Evolutionary conservation across 2,113 vertebrate genomes (phyloP).

Genomic region (Tachysurus fulvidraco): DNA sequence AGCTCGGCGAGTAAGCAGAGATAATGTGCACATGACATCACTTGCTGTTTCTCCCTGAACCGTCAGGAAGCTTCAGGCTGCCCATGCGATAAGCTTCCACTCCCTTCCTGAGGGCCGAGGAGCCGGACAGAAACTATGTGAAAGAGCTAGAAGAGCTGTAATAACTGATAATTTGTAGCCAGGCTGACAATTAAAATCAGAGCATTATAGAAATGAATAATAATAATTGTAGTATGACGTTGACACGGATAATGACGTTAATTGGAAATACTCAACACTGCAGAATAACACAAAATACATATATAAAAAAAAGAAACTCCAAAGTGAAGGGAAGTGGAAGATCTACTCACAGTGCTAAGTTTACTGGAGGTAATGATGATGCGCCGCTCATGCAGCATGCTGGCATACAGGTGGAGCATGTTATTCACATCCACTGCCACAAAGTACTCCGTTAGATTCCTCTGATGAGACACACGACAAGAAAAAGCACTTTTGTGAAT

Average conservation of each 20-base stretch:
- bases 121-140: slow-evolving; percentile 61
- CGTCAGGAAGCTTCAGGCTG: slow-evolving; percentile 75
- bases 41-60: slow-evolving; percentile 67
- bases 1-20: slow-evolving; percentile 58
- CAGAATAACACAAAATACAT: not conserved
- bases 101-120: slow-evolving; percentile 63
- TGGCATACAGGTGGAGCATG: slow-evolving; percentile 96
- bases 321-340: slow-evolving; percentile 48
- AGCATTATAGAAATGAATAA: slow-evolving; percentile 48
- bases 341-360: slow-evolving; percentile 96
- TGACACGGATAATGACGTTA: too few relatives aligned
- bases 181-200: slow-evolving; percentile 53
- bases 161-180: slow-evolving; percentile 70
- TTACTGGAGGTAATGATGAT: slow-evolving; percentile 96
- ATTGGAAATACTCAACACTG: not conserved
- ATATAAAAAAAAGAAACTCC: not conserved
- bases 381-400: slow-evolving; percentile 93
- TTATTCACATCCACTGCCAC: slow-evolving; percentile 97
- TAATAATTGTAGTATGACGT: not conserved
- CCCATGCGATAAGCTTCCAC: slow-evolving; percentile 56
- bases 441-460: slow-evolving; percentile 98
- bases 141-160: slow-evolving; percentile 51
- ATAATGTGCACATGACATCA: slow-evolving; percentile 76
- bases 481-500: not conserved
- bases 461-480: slow-evolving; percentile 73